phyloP scores from a whole-genome alignment of 2,113 vertebrate species.

The Callopanchax toddi region DNA sequence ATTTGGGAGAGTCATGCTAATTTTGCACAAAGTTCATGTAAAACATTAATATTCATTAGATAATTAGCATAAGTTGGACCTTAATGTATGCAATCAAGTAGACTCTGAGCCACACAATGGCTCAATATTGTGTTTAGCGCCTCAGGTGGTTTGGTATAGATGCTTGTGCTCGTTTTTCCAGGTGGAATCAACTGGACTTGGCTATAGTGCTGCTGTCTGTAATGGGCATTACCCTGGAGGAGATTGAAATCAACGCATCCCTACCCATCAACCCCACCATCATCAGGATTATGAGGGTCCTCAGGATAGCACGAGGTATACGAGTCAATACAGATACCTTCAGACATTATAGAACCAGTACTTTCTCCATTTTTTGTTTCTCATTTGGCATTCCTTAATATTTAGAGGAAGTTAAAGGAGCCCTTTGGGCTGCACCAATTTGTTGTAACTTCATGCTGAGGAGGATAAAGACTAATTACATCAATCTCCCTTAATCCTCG shows the following conservation, averaged over 20 bases:
- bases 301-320: slow-evolving; percentile 93
- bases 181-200: slow-evolving; percentile 98
- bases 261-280: slow-evolving; percentile 98
- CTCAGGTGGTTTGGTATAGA: too few species aligned
- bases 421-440: slow-evolving; percentile 10
- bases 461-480: slow-evolving; percentile 57
- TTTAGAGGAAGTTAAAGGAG: slow-evolving; percentile 23
- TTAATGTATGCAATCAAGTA: slow-evolving; percentile 6
- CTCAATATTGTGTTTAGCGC: not conserved
- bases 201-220: slow-evolving; percentile 96
- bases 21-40: slow-evolving; percentile 22
- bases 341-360: not conserved
- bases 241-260: slow-evolving; percentile 96
- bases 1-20: slow-evolving; percentile 27
- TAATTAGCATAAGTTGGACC: slow-evolving; percentile 39
- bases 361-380: not conserved
- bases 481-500: slow-evolving; percentile 45
- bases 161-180: slow-evolving; percentile 58
- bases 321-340: not conserved
- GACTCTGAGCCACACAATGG: not conserved
- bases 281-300: slow-evolving; percentile 98
- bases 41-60: slow-evolving; percentile 48
- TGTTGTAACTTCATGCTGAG: slow-evolving; percentile 29
- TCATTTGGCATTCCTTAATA: not conserved
- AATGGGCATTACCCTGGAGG: slow-evolving; percentile 96